phyloP scores from a whole-genome alignment of 2,113 vertebrate genomes.

The Neolamprologus longior region DNA sequence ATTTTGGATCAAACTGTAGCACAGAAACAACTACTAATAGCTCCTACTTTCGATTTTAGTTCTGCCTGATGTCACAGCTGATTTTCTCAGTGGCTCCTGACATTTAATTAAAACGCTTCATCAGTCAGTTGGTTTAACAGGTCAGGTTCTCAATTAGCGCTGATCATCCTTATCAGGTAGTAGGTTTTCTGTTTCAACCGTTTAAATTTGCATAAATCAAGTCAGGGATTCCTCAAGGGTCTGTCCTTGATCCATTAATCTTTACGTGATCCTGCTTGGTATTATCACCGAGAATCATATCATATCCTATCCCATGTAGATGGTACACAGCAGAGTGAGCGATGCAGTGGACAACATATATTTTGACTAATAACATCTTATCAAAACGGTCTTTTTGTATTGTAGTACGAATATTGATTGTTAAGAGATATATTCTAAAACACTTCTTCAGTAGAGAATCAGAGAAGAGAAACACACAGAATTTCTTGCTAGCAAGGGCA shows the following conservation, averaged over 20 bases:
- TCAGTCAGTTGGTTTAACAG: not conserved
- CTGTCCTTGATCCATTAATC: not conserved
- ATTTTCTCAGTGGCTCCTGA: not conserved
- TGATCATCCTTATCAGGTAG: rapidly evolving
- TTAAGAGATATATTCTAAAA: no score
- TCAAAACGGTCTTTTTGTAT: not conserved
- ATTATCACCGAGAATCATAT: not conserved
- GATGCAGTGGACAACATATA: not conserved
- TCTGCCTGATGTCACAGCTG: not conserved
- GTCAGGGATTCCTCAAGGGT: not conserved
- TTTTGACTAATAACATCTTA: not conserved
- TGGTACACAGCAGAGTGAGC: not conserved
- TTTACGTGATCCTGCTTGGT: not conserved
- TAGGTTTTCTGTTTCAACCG: not conserved
- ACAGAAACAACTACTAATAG: not conserved
- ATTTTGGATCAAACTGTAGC: not conserved
- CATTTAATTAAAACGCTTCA: not conserved
- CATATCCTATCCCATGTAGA: not conserved
- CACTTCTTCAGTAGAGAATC: no score
- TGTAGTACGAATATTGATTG: not conserved
- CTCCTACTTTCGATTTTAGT: not conserved
- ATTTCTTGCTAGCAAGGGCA: no score
- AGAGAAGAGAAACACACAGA: no score
- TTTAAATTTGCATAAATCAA: not conserved
- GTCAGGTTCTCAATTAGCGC: rapidly evolving